A percentile compares a stretch with the other conserved stretches of the same genome.
These are phyloP conservation scores for Borostomias antarcticus DNA, from an alignment of 2,797 vertebrate genomes.

Conservation along the genomic window DNA sequence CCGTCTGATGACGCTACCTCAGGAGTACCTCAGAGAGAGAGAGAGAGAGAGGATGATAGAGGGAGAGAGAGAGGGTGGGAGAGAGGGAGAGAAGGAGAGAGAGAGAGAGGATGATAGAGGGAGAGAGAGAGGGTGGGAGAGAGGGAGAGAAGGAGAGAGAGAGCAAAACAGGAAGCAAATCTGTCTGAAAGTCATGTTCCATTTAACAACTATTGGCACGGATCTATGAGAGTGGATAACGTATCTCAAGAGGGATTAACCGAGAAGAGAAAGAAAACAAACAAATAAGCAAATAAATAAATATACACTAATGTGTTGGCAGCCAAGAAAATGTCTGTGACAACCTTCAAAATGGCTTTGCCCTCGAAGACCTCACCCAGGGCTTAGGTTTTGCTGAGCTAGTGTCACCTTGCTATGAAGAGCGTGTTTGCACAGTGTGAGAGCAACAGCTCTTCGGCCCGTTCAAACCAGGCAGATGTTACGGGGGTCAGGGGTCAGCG, in stretches of 20 bases:
- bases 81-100: slow-evolving; percentile 10
- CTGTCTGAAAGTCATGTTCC: slow-evolving; percentile 56
- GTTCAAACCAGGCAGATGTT: slow-evolving; percentile 68
- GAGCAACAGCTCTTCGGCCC: slow-evolving; percentile 54
- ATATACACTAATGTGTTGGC: slow-evolving; percentile 39
- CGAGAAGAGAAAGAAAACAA: slow-evolving; percentile 31
- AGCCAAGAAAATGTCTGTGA: slow-evolving; percentile 9
- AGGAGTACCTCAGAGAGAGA: neutral
- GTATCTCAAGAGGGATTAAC: slow-evolving; percentile 28
- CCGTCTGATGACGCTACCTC: slow-evolving; percentile 11
- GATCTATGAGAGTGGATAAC: slow-evolving; percentile 60
- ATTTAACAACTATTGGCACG: slow-evolving; percentile 63
- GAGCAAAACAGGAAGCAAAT: slow-evolving; percentile 38
- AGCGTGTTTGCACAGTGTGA: slow-evolving; percentile 54
- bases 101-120: slow-evolving; percentile 5
- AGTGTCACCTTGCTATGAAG: slow-evolving; percentile 62
- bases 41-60: slow-evolving; percentile 24
- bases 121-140: slow-evolving; percentile 19
- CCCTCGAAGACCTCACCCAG: neutral
- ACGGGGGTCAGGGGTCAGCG: slow-evolving; percentile 53
- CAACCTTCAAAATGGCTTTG: neutral
- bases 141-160: slow-evolving; percentile 20
- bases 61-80: neutral
- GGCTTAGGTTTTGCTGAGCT: slow-evolving; percentile 38
- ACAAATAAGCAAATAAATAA: slow-evolving; percentile 43